phyloP scores from a whole-genome alignment of 2,888 invertebrate genomes.

The Meteorus colon region DNA sequence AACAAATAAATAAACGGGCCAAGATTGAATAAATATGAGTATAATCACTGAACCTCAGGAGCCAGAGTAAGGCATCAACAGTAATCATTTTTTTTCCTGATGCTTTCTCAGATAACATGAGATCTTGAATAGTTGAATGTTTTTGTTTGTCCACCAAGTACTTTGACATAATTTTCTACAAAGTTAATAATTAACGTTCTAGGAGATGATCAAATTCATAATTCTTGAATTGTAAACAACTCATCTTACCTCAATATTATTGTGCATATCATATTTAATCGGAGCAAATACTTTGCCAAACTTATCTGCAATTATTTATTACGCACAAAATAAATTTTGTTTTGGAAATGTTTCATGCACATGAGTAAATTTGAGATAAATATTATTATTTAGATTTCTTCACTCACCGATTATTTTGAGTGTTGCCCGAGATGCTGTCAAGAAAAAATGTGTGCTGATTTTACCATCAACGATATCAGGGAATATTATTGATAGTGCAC shows the following conservation, averaged over 20 bases:
- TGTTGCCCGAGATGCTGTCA: conserved; percentile 78
- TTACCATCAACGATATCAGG: conserved; percentile 76
- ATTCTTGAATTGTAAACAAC: not conserved
- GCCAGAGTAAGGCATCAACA: conserved; percentile 82
- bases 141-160: conserved; percentile 75
- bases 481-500: conserved; percentile 68
- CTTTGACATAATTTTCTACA: conserved; percentile 78
- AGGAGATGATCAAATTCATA: not conserved
- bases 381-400: not conserved
- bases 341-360: conserved; percentile 16
- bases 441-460: conserved; percentile 78
- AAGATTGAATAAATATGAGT: not conserved
- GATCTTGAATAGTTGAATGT: conserved; percentile 80
- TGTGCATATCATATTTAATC: conserved; percentile 84
- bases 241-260: conserved; percentile 82
- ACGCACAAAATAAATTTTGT: conserved; percentile 26
- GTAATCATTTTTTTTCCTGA: conserved; percentile 74
- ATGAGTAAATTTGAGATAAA: not conserved
- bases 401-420: conserved; percentile 80
- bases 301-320: conserved; percentile 76
- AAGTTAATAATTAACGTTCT: conserved; percentile 49
- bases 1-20: not conserved
- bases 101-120: conserved; percentile 79
- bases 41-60: conserved; percentile 77
- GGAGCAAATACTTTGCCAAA: conserved; percentile 84